phyloP scores from a whole-genome alignment of 2,113 vertebrate species.

The Notechis scutatus region DNA sequence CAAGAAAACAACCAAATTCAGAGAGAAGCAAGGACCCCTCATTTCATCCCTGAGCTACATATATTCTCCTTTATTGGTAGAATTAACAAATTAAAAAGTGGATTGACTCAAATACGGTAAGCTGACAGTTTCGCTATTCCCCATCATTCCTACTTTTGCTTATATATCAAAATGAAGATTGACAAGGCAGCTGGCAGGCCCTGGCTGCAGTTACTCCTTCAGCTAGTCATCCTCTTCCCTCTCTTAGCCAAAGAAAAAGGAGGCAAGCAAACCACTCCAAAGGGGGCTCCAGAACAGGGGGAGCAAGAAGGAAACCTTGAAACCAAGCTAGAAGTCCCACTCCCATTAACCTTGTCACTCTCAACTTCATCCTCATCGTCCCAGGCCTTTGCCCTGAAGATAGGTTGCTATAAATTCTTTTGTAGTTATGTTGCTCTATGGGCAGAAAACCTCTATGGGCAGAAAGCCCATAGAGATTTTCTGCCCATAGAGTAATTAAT shows the following conservation, averaged over 20 bases:
- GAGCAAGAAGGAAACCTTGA: background rate
- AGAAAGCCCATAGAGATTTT: too few species aligned
- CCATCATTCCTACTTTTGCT: background rate
- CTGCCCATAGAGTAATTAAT: too few species aligned
- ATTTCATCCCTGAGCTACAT: background rate
- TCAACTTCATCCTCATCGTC: background rate
- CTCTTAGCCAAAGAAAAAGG: background rate
- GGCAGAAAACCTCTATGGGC: background rate
- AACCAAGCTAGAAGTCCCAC: background rate
- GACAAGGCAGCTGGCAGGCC: too few species aligned
- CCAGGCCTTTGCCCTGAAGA: background rate
- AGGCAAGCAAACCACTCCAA: background rate
- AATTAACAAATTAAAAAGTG: constrained; percentile 6
- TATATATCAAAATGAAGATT: background rate
- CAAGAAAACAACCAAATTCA: too few species aligned
- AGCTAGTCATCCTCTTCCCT: background rate
- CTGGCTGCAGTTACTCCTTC: background rate
- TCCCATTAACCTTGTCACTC: background rate
- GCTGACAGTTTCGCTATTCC: background rate
- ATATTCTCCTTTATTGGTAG: background rate
- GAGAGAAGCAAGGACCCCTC: too few species aligned
- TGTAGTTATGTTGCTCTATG: background rate
- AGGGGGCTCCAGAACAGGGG: background rate
- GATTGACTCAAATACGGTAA: background rate
- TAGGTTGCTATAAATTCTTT: background rate